Evolutionary conservation across 2,888 invertebrate species (phyloP).

Genomic region (Anodontia alba): DNA sequence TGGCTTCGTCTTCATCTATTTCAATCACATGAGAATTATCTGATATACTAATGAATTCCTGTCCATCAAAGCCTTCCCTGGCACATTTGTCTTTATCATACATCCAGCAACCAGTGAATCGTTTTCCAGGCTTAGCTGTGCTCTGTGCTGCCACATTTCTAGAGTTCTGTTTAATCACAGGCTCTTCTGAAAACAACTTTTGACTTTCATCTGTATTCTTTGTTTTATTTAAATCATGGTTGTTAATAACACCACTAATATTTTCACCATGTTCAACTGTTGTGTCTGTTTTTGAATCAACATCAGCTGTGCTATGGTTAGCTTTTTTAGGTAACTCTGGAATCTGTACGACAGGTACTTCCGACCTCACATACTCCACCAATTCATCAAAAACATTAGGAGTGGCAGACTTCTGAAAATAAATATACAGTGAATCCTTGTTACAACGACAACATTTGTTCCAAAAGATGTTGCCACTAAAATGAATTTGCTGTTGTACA

Average conservation of each 20-base stretch:
- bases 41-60: conserved; percentile 34
- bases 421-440: too few relatives aligned
- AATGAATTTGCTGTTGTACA: too few relatives aligned
- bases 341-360: not conserved
- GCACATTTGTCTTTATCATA: not conserved
- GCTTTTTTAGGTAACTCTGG: not conserved
- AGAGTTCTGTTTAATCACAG: not conserved
- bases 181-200: not conserved
- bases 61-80: conserved; percentile 20
- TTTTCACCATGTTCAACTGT: not conserved
- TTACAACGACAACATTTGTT: too few relatives aligned
- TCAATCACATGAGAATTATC: not conserved
- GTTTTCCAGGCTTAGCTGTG: not conserved
- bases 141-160: not conserved
- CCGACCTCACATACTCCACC: conserved; percentile 29
- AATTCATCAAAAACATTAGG: conserved; percentile 49
- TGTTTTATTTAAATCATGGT: not conserved
- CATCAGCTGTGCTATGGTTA: not conserved
- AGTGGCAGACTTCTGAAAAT: conserved; percentile 29
- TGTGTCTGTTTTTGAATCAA: not conserved
- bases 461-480: too few relatives aligned
- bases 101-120: not conserved
- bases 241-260: not conserved
- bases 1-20: not conserved
- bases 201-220: not conserved